Conservation (phyloP, 2,113 vertebrate species). For the Callaeas wilsoni region DNA sequence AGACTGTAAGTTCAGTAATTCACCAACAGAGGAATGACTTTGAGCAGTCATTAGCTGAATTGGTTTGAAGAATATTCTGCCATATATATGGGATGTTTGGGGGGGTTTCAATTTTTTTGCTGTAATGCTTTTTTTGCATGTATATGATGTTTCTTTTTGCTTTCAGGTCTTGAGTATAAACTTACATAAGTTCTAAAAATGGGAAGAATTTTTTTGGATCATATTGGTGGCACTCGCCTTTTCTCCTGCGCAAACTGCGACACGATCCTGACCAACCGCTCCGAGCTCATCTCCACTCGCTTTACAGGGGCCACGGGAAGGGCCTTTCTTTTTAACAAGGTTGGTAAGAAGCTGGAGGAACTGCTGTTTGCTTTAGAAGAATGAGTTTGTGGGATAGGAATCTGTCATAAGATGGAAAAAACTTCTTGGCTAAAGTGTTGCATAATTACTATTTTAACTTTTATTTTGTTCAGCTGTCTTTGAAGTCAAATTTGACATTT, state of each 20-base stretch:
- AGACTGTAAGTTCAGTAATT: neutral
- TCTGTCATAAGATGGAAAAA: neutral
- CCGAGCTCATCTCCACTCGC: constrained; percentile 95
- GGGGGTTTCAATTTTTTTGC: neutral
- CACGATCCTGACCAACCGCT: constrained; percentile 95
- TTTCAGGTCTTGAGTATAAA: constrained; percentile 55
- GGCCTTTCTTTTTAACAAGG: constrained; percentile 99
- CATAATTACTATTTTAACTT: neutral
- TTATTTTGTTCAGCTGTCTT: neutral
- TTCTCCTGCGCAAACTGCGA: constrained; percentile 98
- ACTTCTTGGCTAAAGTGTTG: neutral
- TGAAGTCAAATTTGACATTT: neutral
- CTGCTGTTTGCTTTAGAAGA: neutral
- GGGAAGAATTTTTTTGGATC: constrained; percentile 97
- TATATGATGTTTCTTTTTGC: constrained; percentile 3
- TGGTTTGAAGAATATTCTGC: neutral
- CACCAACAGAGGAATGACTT: neutral
- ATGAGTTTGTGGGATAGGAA: neutral
- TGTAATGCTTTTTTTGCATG: neutral
- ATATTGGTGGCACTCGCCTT: constrained; percentile 96
- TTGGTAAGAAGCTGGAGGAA: constrained; percentile 38
- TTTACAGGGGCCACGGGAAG: constrained; percentile 96
- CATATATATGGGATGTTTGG: neutral
- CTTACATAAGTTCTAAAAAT: constrained; percentile 66
- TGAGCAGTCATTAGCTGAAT: neutral